These are phyloP conservation scores for Hozukius guyotensis DNA, from an alignment of 2,797 vertebrate genomes.

Conservation along the genomic window DNA sequence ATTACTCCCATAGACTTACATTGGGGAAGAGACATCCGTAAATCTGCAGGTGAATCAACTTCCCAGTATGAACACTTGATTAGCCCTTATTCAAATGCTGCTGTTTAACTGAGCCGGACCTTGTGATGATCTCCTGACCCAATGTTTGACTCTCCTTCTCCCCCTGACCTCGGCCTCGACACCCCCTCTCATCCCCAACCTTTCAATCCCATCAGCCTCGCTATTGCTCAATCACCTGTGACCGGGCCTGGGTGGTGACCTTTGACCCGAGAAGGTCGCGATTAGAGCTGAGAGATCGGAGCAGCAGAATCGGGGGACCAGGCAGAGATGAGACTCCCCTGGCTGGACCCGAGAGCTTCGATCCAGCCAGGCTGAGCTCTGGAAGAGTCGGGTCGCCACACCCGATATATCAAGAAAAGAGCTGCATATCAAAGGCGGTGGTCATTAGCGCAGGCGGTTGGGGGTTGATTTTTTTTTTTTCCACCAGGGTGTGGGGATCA, in stretches of 20 bases:
- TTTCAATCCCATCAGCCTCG: conserved; percentile 79
- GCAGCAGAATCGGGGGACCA: conserved; percentile 34
- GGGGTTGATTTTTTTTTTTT: conserved; percentile 46
- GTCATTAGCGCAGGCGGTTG: conserved; percentile 59
- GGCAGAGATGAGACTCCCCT: conserved; percentile 33
- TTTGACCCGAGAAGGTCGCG: conserved; percentile 62
- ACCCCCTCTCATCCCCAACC: conserved; percentile 64
- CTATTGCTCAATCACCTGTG: conserved; percentile 80
- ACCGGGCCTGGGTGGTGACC: conserved; percentile 58
- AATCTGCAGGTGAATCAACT: too few species aligned
- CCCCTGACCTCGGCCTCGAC: conserved; percentile 37
- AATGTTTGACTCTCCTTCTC: conserved; percentile 59
- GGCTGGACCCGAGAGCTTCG: conserved; percentile 6
- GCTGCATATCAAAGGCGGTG: conserved; percentile 60
- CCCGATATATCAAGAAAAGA: conserved; percentile 38
- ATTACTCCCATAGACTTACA: too few species aligned
- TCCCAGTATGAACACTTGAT: too few species aligned
- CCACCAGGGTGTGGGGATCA: conserved; percentile 33
- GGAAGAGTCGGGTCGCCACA: conserved; percentile 40
- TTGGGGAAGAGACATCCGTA: too few species aligned
- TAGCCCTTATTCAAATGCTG: neutral
- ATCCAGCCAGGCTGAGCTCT: conserved; percentile 28
- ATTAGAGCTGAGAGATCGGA: conserved; percentile 60
- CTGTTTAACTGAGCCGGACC: conserved; percentile 55
- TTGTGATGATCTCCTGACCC: conserved; percentile 80